Evolutionary conservation across 2,797 vertebrate species (phyloP), one percentile per base, ranked within the genome.

Genomic region (Pachyuromys duprasi): DNA sequence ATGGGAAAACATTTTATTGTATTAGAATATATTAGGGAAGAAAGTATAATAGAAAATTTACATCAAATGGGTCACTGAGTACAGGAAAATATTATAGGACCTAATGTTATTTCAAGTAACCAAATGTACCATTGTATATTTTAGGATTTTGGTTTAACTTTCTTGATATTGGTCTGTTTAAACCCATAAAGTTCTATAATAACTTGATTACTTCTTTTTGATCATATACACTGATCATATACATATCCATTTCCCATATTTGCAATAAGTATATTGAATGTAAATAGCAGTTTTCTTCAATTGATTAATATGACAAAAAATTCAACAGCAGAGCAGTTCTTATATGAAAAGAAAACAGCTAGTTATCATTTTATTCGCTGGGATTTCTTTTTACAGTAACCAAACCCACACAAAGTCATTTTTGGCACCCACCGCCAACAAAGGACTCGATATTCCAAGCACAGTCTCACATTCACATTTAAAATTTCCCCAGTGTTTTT

Each of bases 321-420:
- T 49, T 62, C 65, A 88, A 39, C 11, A 80, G 49, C n/a, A 93
- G 74, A 96, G 60, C 60, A 94, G 89, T 57, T 90, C 74, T 95
- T 72, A 74, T 49, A 70, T 26, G 36, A 65, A 95, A 92, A 89
- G 36, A 83, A 96, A 90, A 62, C 11, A 91, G 74, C 79, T 33
- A 80, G 60, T 86, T 93, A 81, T 94, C 90, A 89, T 92, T 95
- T 96, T 94, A 67, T 96, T 96, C 93, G 81, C 67, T 80, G 83
- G 63, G 91, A 86, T 97, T 94, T 97, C 94, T 97, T 97, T 97
- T 97, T 95, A 93, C 80, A 90, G 93, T 82, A 93, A 97, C 53
- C 70, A 96, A 93, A 89, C 86, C 90, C 89, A 92, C 17, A 7
- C 80, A 69, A 93, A 96, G 89, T 90, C 89, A 95, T 89, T 94